Evolutionary conservation across 2,888 invertebrate genomes (phyloP).

Genomic region (Chloroclysta siterata): DNA sequence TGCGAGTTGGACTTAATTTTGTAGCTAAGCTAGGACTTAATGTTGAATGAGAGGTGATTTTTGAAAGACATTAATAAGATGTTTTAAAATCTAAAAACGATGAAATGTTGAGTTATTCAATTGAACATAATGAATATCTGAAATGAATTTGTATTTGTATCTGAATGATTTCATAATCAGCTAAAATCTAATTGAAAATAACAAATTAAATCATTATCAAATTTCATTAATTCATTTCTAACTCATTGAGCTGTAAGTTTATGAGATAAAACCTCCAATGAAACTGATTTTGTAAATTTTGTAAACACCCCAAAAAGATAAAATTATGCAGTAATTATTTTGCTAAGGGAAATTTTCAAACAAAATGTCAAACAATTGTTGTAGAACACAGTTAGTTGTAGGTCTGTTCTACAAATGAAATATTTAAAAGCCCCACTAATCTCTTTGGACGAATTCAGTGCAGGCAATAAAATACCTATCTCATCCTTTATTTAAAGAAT

Average conservation of each 20-base stretch:
- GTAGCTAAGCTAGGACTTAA: no score
- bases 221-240: slow-evolving; percentile 4
- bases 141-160: no score
- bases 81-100: background rate
- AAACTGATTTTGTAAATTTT: slow-evolving; percentile 10
- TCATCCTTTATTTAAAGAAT: slow-evolving; percentile 61
- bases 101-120: no score
- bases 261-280: slow-evolving; percentile 11
- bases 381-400: slow-evolving; percentile 17
- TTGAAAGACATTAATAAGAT: no score
- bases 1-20: no score
- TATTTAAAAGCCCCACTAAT: slow-evolving; percentile 37
- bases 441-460: slow-evolving; percentile 42
- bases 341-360: background rate
- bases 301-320: slow-evolving; percentile 3
- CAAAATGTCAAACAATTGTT: slow-evolving; percentile 23
- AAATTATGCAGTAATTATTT: background rate
- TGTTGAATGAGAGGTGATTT: no score
- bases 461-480: slow-evolving; percentile 57
- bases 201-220: slow-evolving; percentile 11
- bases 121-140: background rate
- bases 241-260: slow-evolving; percentile 14
- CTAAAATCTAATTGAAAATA: slow-evolving; percentile 1
- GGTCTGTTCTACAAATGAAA: slow-evolving; percentile 30
- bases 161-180: background rate